Conservation (phyloP, 2,113 vertebrate genomes). For the Rhinoptilus africanus region DNA sequence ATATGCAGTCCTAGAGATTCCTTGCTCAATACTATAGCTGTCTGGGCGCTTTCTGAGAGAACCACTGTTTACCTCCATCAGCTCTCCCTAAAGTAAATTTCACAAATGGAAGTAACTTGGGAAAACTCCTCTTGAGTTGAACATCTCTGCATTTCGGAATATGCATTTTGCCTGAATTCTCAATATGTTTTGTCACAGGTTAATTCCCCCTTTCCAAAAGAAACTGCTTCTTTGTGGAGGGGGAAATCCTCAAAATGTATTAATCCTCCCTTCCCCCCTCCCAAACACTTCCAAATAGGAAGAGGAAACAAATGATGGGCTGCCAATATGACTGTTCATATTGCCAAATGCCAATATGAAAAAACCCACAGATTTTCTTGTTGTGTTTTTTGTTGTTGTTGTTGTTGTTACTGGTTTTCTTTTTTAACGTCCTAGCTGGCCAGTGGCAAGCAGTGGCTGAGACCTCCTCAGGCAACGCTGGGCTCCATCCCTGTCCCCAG, state of each 20-base stretch:
- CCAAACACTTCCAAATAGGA: constrained; percentile 24
- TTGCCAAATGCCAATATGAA: no score
- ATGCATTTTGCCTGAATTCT: not conserved
- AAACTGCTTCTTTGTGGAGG: not conserved
- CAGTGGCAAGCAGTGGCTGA: not conserved
- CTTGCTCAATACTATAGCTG: not conserved
- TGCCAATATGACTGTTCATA: constrained; percentile 37
- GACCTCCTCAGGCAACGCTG: not conserved
- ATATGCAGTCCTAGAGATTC: not conserved
- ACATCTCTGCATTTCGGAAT: not conserved
- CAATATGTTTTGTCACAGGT: not conserved
- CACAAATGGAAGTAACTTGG: not conserved
- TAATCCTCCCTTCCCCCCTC: not conserved
- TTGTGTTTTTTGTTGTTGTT: no score
- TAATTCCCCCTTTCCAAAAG: not conserved
- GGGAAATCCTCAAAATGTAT: not conserved
- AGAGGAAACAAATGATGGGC: constrained; percentile 51
- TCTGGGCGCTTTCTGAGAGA: not conserved
- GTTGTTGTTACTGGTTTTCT: not conserved
- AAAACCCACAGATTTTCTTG: not conserved
- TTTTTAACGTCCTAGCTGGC: not conserved
- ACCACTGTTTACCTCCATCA: not conserved
- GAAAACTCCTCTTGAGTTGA: not conserved
- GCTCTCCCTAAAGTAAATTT: not conserved
- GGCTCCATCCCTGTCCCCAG: not conserved